Base-by-base conservation (phyloP, 2,113 vertebrate genomes). In the Glaucidium brasilianum region DNA sequence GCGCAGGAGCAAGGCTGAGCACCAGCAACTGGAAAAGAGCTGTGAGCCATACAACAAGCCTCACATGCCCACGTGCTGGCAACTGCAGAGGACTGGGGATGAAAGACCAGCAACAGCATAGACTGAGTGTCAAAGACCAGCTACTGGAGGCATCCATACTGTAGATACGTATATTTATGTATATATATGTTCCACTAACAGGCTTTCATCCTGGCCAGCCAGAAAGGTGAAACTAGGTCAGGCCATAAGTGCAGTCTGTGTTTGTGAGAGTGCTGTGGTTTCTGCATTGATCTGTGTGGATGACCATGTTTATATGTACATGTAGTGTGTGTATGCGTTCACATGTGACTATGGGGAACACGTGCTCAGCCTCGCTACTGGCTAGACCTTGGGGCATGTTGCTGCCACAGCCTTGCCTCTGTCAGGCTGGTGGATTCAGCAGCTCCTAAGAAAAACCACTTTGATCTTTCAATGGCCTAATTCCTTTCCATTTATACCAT, bases 271-370 rank as follows among this genome's bases (percentile, higher is more conserved):
- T 6, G 37, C 52, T 59, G 60, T 39, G 39, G 47, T 30, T 53
- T 76, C 22, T 10, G 15, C 8, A 3, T 22, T n/a, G 22, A 62
- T n/a, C 55, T 53, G n/a, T 0, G 1, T 4, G 10, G 37, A 37
- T 20, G 53, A 30, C 15, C 29, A 32, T 0, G 0, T 25, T 14
- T 11, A 4, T 14, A n/a, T 5, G 18, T 19, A 8, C 18, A 29
- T 3, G 2, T 7, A 35, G 1, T 6, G 8, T 23, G 26, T 12
- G 26, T 15, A 14, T 7, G 14, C 2, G 3, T 30, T 15, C 29
- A 26, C 9, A 3, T 1, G 6, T 30, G 30, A 37, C 71, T 25
- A 6, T 2, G 16, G 41, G n/a, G 41, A 71, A 63, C 30, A 20
- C 7, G 1, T 0, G 30, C n/a, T 55, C 34, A 39, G 71, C 39